A percentile compares a stretch with the other conserved stretches of the same genome.
phyloP scores from a whole-genome alignment of 2,888 invertebrate genomes.

The Norana najaformis region DNA sequence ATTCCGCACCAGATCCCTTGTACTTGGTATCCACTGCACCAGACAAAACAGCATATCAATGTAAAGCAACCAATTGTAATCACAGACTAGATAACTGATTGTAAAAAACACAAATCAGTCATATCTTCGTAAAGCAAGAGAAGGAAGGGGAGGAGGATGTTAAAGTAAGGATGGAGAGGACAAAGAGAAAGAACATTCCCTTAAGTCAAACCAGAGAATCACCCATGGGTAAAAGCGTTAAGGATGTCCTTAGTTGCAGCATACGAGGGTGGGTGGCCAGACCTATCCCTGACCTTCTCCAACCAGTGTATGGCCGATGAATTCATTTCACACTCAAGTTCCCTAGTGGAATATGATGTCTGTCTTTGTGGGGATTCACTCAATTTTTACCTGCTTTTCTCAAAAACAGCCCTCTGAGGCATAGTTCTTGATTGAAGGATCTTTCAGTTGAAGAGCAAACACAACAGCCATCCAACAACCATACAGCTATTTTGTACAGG shows the following conservation, averaged over 20 bases:
- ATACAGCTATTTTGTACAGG: too few species aligned
- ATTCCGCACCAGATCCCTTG: slow-evolving; percentile 58
- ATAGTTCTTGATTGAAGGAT: neutral
- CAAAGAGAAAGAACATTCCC: neutral
- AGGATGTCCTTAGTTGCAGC: neutral
- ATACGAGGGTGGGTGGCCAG: neutral
- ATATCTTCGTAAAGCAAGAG: neutral
- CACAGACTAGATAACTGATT: neutral
- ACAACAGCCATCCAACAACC: too few species aligned
- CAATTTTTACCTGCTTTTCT: neutral
- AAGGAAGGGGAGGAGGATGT: neutral
- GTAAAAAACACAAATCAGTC: neutral
- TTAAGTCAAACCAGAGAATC: neutral
- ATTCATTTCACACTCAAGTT: too few species aligned
- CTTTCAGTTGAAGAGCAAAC: neutral
- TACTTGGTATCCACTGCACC: slow-evolving; percentile 59
- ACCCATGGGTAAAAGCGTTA: too few species aligned
- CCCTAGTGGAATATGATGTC: too few species aligned
- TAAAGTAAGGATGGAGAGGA: neutral
- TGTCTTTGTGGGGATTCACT: too few species aligned
- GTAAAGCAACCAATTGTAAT: neutral
- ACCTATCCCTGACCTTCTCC: neutral
- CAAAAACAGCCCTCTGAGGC: neutral
- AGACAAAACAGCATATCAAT: neutral
- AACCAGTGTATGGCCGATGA: neutral